Evolutionary conservation across 1,140 invertebrate species (phyloP), one percentile per base, ranked within the genome.

Genomic region (Orchestia grillus): DNA sequence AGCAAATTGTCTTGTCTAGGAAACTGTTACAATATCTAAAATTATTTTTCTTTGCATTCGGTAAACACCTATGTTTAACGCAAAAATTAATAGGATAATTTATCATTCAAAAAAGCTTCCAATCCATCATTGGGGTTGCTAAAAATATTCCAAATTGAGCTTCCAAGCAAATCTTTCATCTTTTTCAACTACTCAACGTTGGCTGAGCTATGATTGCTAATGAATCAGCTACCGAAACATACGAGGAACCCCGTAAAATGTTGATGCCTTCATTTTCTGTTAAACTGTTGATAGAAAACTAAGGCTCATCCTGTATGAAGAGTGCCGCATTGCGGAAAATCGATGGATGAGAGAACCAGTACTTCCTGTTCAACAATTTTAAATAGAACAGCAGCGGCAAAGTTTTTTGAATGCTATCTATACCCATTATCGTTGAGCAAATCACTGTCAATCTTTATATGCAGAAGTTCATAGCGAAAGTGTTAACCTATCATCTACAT

Each of bases 261-360:
- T 15, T 8, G 36, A 77, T 77, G 62, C 28, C 62, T 77, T 3
- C 62, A 90, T 90, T 90, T 90, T 90, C 88, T 90, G n/a, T 44
- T 6, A 90, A 90, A 0, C 88, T 90, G 3, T 90, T 42, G 0
- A 40, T 44, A 94, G 92, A 94, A 94, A 94, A 94, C 92, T 47
- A 47, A 42, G 44, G 44, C 92, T 94, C 92, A 94, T 94, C 92
- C 44, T 45, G 92, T 47, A 23, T n/a, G 92, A 94, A 94, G 92
- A 94, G 92, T 94, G 92, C 92, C 92, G 92, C 92, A 94, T 94
- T 94, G 92, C 92, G 44, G 92, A 45, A 94, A 94, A 94, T 94
- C 92, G 44, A 94, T 94, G 43, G 88, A 90, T 90, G 88, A 90
- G 88, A 90, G 88, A 43, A 90, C 3, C 41, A 90, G 43, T 41